Conservation (phyloP, 2,797 vertebrate species). For the Danionella dracula region DNA sequence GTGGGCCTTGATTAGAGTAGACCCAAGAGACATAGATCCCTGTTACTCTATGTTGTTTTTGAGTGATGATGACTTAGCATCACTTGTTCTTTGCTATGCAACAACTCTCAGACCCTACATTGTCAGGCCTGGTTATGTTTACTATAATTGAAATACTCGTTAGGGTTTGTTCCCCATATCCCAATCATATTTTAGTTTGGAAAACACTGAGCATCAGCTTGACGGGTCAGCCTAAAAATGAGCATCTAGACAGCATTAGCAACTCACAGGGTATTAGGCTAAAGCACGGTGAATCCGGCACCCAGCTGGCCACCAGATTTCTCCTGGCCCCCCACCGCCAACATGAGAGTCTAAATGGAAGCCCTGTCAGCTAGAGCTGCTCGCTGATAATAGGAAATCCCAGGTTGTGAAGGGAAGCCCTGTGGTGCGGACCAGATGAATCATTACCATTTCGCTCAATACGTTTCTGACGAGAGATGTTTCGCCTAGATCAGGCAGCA, state of each 20-base stretch:
- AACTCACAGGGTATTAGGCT: conserved; percentile 1
- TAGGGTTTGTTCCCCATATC: conserved; percentile 1
- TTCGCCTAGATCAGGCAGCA: not conserved
- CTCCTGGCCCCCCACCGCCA: conserved; percentile 9
- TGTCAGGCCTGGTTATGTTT: conserved; percentile 8
- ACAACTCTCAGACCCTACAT: not conserved
- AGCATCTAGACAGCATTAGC: not conserved
- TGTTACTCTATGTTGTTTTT: too few relatives aligned
- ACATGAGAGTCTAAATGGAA: conserved; percentile 34
- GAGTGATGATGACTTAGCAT: too few relatives aligned
- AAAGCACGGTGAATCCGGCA: conserved; percentile 1
- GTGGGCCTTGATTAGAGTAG: too few relatives aligned
- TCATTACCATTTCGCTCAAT: conserved; percentile 16
- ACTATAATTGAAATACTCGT: conserved; percentile 18
- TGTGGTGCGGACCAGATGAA: conserved; percentile 11
- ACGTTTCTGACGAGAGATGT: not conserved
- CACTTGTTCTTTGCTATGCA: too few relatives aligned
- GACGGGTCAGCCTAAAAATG: too few relatives aligned
- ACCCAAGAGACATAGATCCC: too few relatives aligned
- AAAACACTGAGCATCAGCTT: too few relatives aligned
- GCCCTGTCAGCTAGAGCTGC: conserved; percentile 3
- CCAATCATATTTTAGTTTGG: conserved; percentile 3
- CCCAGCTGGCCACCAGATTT: conserved; percentile 39
- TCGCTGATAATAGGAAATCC: conserved; percentile 30
- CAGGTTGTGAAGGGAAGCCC: conserved; percentile 15